Conservation (phyloP, 2,888 invertebrate species). For the Oscheius sp. region DNA sequence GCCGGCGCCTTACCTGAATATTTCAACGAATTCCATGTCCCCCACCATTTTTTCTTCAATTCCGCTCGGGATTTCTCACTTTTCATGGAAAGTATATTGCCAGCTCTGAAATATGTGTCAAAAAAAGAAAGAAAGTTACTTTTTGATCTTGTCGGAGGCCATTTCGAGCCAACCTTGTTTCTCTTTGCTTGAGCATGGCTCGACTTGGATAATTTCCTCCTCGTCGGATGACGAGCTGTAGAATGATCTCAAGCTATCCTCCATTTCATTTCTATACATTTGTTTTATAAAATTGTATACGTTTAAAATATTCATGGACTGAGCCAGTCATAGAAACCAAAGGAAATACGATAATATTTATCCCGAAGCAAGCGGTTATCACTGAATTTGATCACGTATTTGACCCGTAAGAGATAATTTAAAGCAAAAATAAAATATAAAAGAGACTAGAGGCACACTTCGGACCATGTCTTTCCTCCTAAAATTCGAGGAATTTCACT, state of each 20-base stretch:
- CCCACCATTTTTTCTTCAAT: slow-evolving; percentile 49
- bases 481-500: not conserved
- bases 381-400: not conserved
- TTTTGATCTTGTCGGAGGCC: slow-evolving; percentile 27
- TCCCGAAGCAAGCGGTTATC: not conserved
- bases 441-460: not conserved
- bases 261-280: slow-evolving; percentile 14
- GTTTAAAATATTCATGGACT: not conserved
- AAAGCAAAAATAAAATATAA: slow-evolving; percentile 12
- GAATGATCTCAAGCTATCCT: slow-evolving; percentile 24
- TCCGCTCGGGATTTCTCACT: slow-evolving; percentile 16
- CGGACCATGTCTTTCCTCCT: slow-evolving; percentile 6
- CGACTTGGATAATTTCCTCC: slow-evolving; percentile 2
- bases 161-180: slow-evolving; percentile 28
- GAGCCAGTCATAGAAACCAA: not conserved
- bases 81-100: slow-evolving; percentile 21
- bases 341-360: not conserved
- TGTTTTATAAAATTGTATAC: not conserved
- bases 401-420: not conserved
- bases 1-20: slow-evolving; percentile 44
- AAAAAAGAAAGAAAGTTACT: slow-evolving; percentile 4
- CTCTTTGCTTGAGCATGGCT: slow-evolving; percentile 13
- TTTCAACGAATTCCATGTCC: slow-evolving; percentile 59
- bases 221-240: slow-evolving; percentile 6
- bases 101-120: slow-evolving; percentile 19